Percentiles rank a stretch among this genome's conserved stretches.
These are phyloP conservation scores for Drosophila persimilis DNA, from an alignment of 1,140 invertebrate genomes.

Conservation along the genomic window DNA sequence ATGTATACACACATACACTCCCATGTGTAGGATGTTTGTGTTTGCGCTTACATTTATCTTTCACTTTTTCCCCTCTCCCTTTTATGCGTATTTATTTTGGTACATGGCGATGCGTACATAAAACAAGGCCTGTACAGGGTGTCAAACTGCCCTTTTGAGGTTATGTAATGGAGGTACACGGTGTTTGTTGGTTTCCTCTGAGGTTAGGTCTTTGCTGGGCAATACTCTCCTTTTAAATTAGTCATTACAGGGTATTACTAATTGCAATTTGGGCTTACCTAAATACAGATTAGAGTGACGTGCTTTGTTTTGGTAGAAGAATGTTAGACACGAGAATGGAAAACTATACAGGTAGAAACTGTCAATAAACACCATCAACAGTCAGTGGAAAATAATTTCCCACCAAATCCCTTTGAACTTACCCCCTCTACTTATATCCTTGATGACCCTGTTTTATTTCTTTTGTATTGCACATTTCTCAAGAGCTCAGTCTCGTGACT, in stretches of 20 bases:
- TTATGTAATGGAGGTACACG: neutral
- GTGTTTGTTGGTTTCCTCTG: too few relatives aligned
- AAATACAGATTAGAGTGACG: too few relatives aligned
- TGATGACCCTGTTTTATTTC: constrained; percentile 25
- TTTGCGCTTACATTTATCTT: constrained; percentile 75
- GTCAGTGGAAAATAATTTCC: too few relatives aligned
- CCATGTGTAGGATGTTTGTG: constrained; percentile 43
- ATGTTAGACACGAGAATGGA: too few relatives aligned
- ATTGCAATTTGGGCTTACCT: too few relatives aligned
- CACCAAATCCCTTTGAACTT: neutral
- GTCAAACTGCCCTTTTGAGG: constrained; percentile 21
- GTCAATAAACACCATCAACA: too few relatives aligned
- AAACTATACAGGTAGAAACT: too few relatives aligned
- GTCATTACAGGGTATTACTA: too few relatives aligned
- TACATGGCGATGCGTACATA: constrained; percentile 58
- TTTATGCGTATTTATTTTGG: constrained; percentile 77
- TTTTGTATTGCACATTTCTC: constrained; percentile 19
- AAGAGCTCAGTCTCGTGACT: constrained; percentile 32
- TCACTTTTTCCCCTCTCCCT: constrained; percentile 62
- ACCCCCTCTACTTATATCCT: neutral
- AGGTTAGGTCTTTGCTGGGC: too few relatives aligned
- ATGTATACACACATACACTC: constrained; percentile 53
- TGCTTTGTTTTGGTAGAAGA: too few relatives aligned
- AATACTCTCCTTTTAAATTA: too few relatives aligned
- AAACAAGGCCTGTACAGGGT: constrained; percentile 74